phyloP scores from a whole-genome alignment of 1,140 invertebrate genomes.

The Trypoxylus dichotomus region DNA sequence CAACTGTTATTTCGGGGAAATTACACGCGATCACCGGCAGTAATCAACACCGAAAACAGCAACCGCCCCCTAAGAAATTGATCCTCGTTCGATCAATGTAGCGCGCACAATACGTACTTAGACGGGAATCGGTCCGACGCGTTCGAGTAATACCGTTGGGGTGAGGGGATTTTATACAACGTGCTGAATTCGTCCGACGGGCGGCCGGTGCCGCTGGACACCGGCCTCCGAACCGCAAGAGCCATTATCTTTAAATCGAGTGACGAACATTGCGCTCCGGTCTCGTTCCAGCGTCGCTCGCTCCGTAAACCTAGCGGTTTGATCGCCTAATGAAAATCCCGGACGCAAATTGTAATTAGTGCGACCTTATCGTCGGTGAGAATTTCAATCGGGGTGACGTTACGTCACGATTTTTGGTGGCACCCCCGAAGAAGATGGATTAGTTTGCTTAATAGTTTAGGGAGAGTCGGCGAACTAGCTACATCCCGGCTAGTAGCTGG shows the following conservation, averaged over 20 bases:
- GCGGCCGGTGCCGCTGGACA: not conserved
- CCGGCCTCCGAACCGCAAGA: not conserved
- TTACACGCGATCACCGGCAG: not conserved
- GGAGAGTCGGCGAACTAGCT: too few relatives aligned
- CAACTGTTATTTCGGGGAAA: not conserved
- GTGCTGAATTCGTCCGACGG: not conserved
- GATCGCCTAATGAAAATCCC: not conserved
- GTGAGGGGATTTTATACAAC: not conserved
- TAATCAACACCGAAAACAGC: not conserved
- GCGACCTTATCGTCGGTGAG: slow-evolving; percentile 1
- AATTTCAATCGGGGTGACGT: not conserved
- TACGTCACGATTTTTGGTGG: not conserved
- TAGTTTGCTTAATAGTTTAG: not conserved
- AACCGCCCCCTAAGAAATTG: not conserved
- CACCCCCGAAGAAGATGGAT: not conserved
- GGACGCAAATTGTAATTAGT: not conserved
- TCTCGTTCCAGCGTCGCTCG: not conserved
- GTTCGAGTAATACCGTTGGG: not conserved
- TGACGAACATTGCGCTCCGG: not conserved
- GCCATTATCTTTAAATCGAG: not conserved
- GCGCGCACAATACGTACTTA: not conserved
- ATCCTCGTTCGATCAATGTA: not conserved
- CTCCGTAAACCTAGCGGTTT: not conserved
- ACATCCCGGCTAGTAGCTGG: too few relatives aligned
- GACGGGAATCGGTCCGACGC: not conserved